These are phyloP conservation scores for Drosophila bocqueti DNA, from an alignment of 1,140 invertebrate species.

Conservation along the genomic window DNA sequence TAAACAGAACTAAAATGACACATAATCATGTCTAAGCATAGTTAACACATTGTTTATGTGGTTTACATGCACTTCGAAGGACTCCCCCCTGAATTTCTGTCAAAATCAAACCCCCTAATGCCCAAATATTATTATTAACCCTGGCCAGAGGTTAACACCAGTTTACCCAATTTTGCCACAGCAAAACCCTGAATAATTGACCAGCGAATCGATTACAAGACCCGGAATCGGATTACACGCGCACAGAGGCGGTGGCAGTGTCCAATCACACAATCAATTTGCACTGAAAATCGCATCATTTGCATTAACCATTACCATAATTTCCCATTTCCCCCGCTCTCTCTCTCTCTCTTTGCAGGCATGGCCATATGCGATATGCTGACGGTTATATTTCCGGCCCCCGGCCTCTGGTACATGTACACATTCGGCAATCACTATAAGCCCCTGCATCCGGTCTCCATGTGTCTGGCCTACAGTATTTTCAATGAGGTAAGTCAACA, in stretches of 20 bases:
- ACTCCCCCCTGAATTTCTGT: too few species aligned
- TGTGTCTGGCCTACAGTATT: constrained; percentile 92
- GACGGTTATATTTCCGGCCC: constrained; percentile 94
- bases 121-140: not conserved
- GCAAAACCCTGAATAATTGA: constrained; percentile 24
- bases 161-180: not conserved
- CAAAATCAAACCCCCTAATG: not conserved
- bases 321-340: constrained; percentile 7
- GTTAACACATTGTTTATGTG: too few species aligned
- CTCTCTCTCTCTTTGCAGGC: constrained; percentile 72
- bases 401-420: constrained; percentile 96
- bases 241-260: too few species aligned
- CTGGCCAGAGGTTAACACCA: not conserved
- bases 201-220: constrained; percentile 5
- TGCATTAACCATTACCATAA: constrained; percentile 44
- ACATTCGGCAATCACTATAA: constrained; percentile 94
- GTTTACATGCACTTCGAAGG: too few species aligned
- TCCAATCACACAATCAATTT: constrained; percentile 12
- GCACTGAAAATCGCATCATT: constrained; percentile 25
- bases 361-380: constrained; percentile 98
- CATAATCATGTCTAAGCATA: too few species aligned
- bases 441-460: constrained; percentile 89
- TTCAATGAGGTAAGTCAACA: constrained; percentile 90
- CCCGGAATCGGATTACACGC: not conserved
- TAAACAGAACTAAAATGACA: not conserved